Base-by-base conservation (phyloP, 1,140 invertebrate species). In the Mycetomoellerius zeteki region DNA sequence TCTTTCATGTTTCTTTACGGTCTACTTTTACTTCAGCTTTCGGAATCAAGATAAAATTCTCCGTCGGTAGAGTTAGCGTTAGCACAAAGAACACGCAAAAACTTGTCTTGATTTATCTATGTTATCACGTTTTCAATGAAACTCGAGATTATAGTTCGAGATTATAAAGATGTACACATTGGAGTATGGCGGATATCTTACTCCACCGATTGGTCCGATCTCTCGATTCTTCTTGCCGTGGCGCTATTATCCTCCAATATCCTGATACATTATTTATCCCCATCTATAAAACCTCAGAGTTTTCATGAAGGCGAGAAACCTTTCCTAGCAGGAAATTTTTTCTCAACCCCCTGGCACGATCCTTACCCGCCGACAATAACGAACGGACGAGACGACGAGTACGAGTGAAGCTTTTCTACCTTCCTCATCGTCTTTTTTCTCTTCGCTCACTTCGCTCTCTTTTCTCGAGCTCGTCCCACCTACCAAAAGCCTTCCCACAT, bases 241-340 rank as follows among this genome's bases (percentile, higher is more conserved):
- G 90, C 75, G 81, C 89, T 88, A 93, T 93, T 89, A 93, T 92
- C 91, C 88, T 84, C 52, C 89, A 89, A 92, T 92, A 92, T 92
- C 86, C 87, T 82, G 84, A 86, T 91, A 90, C 91, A 93, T 93
- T 92, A 93, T 93, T 93, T 92, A 92, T 92, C 80, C 64, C 56
- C n/a, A 27, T 62, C 86, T 76, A 86, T 88, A 81, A 85, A 90
- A 85, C 78, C 85, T 81, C 64, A 19, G 78, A 81, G 88, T 89
- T 91, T 91, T 89, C 87, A 71, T 60, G 65, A 86, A 86, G 73
- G 62, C 89, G 87, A 91, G 62, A 91, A 87, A 85, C 73, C 89
- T 80, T 85, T 21, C 65, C 16, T 69, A 37, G 50, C 43, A 37
- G 87, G 30, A 82, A 91, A 91, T 87, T 91, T 91, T 90, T 76